Evolutionary conservation across 2,797 vertebrate genomes (phyloP), one percentile per base, ranked within the genome.

Genomic region (Sylvilagus floridanus): DNA sequence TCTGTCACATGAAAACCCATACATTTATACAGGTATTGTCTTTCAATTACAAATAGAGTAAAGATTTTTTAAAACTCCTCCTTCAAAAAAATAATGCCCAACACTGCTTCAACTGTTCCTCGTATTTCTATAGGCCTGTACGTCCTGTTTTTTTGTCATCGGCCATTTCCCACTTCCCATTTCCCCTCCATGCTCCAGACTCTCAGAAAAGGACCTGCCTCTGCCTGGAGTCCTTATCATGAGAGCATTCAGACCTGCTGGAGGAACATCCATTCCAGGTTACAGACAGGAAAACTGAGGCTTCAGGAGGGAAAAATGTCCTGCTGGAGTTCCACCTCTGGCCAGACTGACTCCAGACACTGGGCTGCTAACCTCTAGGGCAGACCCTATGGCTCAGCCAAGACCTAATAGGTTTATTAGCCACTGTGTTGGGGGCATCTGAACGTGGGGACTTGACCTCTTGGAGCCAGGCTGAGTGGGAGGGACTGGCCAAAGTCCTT

Each of bases 401-500:
- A 47, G 42, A 47, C 42, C 42, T 63, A 16, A 13, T 50, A 52
- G 11, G 50, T 72, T 47, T 66, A 81, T 94, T 84, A 60, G 66
- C 35, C 82, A 69, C 88, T 81, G 78, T 4, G 52, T 73, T 24
- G 24, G n/a, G 26, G 65, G 69, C 10, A n/a, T 85, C 72, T 63
- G 82, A 28, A 78, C 26, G 30, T 47, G 35, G 63, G 75, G 19
- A 11, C 37, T 85, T 71, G 89, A 69, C 95, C 91, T 65, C 65
- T 65, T 19, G 37, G 57, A 92, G 71, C 57, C 84, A 95, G 91
- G 47, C 12, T 95, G 88, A 87, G n/a, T 92, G 85, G 86, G 69
- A 92, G 35, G 81, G 69, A 77, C 42, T 83, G n/a, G 52, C 17
- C 68, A 93, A 88, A 92, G 42, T 3, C n/a, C 37, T 95, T 89